Evolutionary conservation across 2,888 invertebrate genomes (phyloP).

Genomic region (Incurvaria masculella): DNA sequence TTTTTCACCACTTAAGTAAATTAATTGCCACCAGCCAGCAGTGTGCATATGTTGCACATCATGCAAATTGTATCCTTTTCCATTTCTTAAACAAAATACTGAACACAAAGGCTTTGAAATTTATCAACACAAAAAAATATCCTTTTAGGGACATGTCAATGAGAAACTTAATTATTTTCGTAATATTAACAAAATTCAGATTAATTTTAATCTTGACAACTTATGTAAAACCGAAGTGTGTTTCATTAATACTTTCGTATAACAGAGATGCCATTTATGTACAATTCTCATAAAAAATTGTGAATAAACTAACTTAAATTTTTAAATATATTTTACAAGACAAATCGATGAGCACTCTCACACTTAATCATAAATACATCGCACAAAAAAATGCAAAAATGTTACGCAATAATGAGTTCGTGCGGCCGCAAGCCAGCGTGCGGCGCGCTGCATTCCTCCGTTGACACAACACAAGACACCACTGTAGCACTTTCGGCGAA

Average conservation of each 20-base stretch:
- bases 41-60: too few relatives aligned
- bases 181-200: constrained; percentile 1
- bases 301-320: neutral
- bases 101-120: too few relatives aligned
- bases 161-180: too few relatives aligned
- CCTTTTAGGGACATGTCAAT: too few relatives aligned
- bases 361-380: neutral
- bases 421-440: too few relatives aligned
- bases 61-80: too few relatives aligned
- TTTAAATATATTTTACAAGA: neutral
- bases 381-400: neutral
- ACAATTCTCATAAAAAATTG: neutral
- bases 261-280: too few relatives aligned
- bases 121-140: too few relatives aligned
- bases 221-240: neutral
- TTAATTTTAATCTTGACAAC: neutral
- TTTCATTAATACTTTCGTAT: neutral
- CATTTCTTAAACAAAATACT: too few relatives aligned
- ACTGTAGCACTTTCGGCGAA: neutral
- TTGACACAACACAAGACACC: neutral
- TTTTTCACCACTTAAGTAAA: too few relatives aligned
- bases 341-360: neutral
- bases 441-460: neutral
- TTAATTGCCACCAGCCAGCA: too few relatives aligned
- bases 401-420: neutral